phyloP scores from a whole-genome alignment of 2,113 vertebrate species.

The Psephotus haematonotus region DNA sequence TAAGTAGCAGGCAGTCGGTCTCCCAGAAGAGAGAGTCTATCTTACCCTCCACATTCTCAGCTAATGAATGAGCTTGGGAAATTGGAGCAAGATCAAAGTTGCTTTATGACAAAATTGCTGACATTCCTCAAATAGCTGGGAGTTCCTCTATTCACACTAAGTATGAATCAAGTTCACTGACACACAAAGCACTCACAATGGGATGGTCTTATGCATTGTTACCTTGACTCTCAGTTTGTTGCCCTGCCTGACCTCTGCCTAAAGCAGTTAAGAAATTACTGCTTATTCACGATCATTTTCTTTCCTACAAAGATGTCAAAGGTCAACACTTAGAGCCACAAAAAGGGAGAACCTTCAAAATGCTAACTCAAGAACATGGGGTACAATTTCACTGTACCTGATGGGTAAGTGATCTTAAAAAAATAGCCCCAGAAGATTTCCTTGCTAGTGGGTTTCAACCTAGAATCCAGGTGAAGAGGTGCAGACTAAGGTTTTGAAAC shows the following conservation, averaged over 20 bases:
- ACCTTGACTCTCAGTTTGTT: conserved; percentile 68
- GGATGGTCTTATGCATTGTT: conserved; percentile 57
- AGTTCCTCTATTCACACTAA: conserved; percentile 67
- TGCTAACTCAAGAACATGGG: background rate
- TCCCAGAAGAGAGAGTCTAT: conserved; percentile 19
- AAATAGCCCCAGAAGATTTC: background rate
- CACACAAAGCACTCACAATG: conserved; percentile 49
- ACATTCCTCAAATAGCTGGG: conserved; percentile 76
- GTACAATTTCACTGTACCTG: background rate
- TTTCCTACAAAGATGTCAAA: conserved; percentile 24
- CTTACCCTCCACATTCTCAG: conserved; percentile 46
- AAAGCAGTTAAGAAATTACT: conserved; percentile 47
- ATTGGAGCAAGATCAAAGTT: conserved; percentile 69
- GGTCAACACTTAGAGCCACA: conserved; percentile 22
- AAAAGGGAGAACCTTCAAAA: background rate
- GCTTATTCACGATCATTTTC: conserved; percentile 35
- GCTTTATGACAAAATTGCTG: conserved; percentile 70
- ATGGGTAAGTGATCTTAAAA: background rate
- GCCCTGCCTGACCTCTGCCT: conserved; percentile 58
- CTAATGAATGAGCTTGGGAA: conserved; percentile 71
- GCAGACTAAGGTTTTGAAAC: background rate
- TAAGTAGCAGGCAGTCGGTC: background rate
- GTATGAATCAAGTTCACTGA: conserved; percentile 77
- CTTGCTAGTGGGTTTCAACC: background rate
- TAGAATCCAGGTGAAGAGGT: background rate